phyloP scores from a whole-genome alignment of 1,140 invertebrate genomes.

The Acromyrmex heyeri region DNA sequence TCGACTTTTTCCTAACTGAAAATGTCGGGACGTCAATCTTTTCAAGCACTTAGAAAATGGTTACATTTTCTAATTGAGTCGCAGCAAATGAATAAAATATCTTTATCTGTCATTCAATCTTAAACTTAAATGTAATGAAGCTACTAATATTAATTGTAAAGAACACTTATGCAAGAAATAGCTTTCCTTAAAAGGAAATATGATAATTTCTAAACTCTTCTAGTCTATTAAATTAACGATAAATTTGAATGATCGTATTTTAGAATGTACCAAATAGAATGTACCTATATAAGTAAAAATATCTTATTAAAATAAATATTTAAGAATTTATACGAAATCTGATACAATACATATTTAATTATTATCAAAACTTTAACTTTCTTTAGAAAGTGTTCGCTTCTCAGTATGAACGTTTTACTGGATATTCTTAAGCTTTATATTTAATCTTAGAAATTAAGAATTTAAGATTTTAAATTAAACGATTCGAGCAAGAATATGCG shows the following conservation, averaged over 20 bases:
- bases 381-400: background rate
- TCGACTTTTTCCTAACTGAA: background rate
- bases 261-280: background rate
- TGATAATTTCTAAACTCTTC: background rate
- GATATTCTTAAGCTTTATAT: background rate
- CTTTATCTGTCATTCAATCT: background rate
- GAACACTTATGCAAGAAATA: background rate
- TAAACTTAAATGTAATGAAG: background rate
- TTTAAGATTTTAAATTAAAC: slow-evolving; percentile 41
- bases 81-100: background rate
- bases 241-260: background rate
- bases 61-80: background rate
- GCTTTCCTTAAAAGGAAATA: background rate
- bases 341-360: background rate
- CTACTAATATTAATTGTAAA: slow-evolving; percentile 1
- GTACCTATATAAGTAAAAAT: background rate
- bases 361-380: background rate
- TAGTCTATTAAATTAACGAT: background rate
- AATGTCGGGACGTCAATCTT: background rate
- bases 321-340: background rate
- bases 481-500: background rate
- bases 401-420: background rate
- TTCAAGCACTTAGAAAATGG: background rate
- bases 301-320: background rate
- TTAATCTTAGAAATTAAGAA: slow-evolving; percentile 34